These are phyloP conservation scores for Zygothrica quintamaculata DNA, from an alignment of 2,888 invertebrate species.

Conservation along the genomic window DNA sequence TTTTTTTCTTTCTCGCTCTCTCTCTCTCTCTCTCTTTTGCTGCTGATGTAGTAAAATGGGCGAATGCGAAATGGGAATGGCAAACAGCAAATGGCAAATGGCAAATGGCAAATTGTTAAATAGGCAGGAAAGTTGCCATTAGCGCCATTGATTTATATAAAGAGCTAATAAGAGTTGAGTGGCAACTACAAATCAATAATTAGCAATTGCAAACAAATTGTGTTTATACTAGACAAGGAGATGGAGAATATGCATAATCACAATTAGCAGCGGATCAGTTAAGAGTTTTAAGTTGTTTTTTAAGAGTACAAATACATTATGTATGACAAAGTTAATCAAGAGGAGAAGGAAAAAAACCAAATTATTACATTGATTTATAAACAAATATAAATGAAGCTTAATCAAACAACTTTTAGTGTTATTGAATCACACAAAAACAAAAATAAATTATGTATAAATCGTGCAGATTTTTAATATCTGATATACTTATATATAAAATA, in stretches of 20 bases:
- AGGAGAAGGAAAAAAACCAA: no score
- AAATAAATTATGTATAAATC: no score
- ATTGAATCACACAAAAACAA: no score
- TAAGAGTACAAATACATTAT: no score
- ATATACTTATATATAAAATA: background rate
- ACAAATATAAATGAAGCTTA: no score
- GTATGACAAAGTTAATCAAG: no score
- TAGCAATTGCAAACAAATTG: slow-evolving; percentile 30
- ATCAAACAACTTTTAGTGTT: no score
- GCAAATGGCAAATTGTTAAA: slow-evolving; percentile 52
- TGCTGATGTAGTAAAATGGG: slow-evolving; percentile 36
- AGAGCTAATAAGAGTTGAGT: slow-evolving; percentile 61
- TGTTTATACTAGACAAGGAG: slow-evolving; percentile 11
- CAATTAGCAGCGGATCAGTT: slow-evolving; percentile 1
- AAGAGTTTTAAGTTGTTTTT: background rate
- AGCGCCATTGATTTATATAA: slow-evolving; percentile 71
- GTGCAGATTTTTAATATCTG: no score
- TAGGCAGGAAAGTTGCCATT: slow-evolving; percentile 65
- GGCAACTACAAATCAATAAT: slow-evolving; percentile 31
- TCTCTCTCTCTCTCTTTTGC: slow-evolving; percentile 24
- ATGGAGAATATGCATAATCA: slow-evolving; percentile 42
- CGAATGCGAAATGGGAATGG: no score
- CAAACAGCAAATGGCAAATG: no score
- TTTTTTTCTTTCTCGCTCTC: background rate
- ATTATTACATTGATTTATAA: no score